A percentile compares a stretch with the other conserved stretches of the same genome.
Conservation (phyloP, 2,888 invertebrate genomes). For the Hoplodrina ambigua region DNA sequence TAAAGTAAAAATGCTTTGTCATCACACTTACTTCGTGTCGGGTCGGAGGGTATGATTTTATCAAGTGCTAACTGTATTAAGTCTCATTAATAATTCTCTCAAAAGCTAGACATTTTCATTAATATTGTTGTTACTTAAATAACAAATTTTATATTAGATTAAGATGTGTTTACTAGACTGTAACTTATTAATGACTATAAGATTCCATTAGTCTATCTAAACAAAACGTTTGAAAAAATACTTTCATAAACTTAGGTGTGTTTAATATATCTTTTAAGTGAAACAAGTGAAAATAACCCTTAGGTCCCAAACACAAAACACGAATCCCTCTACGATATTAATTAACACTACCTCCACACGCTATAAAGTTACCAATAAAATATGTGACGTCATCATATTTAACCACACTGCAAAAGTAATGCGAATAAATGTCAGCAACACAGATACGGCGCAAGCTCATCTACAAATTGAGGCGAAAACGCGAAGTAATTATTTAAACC, state of each 20-base stretch:
- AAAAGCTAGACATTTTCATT: neutral
- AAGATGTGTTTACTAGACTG: neutral
- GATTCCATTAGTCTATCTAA: neutral
- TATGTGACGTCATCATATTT: slow-evolving; percentile 69
- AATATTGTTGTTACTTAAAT: neutral
- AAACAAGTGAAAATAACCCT: neutral
- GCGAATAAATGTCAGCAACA: slow-evolving; percentile 82
- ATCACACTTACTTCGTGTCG: slow-evolving; percentile 19
- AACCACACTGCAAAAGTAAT: slow-evolving; percentile 75
- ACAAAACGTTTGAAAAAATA: neutral
- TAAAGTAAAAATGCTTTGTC: slow-evolving; percentile 51
- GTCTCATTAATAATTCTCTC: slow-evolving; percentile 3
- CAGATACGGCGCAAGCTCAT: slow-evolving; percentile 83
- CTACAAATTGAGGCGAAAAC: slow-evolving; percentile 90
- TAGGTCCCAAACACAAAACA: slow-evolving; percentile 15
- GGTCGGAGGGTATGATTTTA: slow-evolving; percentile 13
- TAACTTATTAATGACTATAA: neutral
- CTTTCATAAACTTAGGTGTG: neutral
- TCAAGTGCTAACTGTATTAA: slow-evolving; percentile 7
- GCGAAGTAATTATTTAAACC: slow-evolving; percentile 90
- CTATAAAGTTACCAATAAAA: slow-evolving; percentile 60
- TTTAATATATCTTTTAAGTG: too few relatives aligned
- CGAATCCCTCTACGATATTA: slow-evolving; percentile 33
- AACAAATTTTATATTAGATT: neutral
- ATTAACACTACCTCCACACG: slow-evolving; percentile 50